phyloP scores from a whole-genome alignment of 1,140 invertebrate genomes.

The Trichomalopsis sarcophagae region DNA sequence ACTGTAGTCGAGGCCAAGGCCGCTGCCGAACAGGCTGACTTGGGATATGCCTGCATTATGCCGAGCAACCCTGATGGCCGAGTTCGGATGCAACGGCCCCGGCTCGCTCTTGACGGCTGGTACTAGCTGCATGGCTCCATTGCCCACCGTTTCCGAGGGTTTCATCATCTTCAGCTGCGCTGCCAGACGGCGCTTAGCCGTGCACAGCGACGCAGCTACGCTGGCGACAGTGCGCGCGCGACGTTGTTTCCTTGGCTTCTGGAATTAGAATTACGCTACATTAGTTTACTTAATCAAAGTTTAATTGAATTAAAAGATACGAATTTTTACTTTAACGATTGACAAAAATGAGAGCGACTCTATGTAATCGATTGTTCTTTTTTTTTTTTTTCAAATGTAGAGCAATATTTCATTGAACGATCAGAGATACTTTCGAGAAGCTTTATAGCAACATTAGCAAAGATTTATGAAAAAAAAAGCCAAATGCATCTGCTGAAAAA shows the following conservation, averaged over 20 bases:
- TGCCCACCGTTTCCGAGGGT: slow-evolving; percentile 48
- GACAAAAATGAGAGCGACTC: background rate
- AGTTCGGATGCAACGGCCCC: slow-evolving; percentile 50
- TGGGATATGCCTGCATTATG: slow-evolving; percentile 65
- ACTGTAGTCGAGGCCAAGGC: slow-evolving; percentile 67
- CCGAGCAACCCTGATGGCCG: slow-evolving; percentile 55
- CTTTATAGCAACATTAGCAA: slow-evolving; percentile 39
- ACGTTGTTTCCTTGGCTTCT: slow-evolving; percentile 16
- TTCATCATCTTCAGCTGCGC: slow-evolving; percentile 68
- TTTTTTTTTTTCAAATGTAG: slow-evolving; percentile 15
- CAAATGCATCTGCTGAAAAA: slow-evolving; percentile 64
- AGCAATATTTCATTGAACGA: slow-evolving; percentile 27
- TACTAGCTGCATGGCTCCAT: slow-evolving; percentile 67
- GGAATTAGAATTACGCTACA: slow-evolving; percentile 20
- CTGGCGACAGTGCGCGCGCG: slow-evolving; percentile 60
- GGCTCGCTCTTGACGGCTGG: slow-evolving; percentile 68
- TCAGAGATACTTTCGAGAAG: slow-evolving; percentile 24
- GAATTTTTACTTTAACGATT: background rate
- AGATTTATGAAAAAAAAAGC: slow-evolving; percentile 63
- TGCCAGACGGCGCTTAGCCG: slow-evolving; percentile 70
- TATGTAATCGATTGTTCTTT: background rate
- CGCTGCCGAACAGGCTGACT: slow-evolving; percentile 67
- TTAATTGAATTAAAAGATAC: background rate
- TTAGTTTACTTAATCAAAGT: background rate
- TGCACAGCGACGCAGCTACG: slow-evolving; percentile 58